Evolutionary conservation across 2,797 vertebrate genomes (phyloP).

Genomic region (Myotis findleyi): DNA sequence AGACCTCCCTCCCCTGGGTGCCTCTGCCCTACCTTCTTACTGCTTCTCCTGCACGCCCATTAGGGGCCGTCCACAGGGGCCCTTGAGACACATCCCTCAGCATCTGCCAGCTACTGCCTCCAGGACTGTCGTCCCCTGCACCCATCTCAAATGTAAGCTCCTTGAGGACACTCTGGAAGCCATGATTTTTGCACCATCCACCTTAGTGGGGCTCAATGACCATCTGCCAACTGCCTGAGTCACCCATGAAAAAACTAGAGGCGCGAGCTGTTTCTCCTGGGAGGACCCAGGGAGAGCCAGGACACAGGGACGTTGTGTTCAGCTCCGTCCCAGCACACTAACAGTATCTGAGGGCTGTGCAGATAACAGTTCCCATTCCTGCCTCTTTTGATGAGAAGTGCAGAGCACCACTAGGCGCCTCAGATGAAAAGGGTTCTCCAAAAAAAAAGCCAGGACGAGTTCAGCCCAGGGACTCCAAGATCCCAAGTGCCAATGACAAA

Average conservation of each 20-base stretch:
- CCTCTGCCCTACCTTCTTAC: accelerated
- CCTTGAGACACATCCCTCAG: not conserved
- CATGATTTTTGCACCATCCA: accelerated
- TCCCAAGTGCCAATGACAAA: accelerated
- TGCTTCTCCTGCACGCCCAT: accelerated
- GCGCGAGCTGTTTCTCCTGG: not conserved
- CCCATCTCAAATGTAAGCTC: not conserved
- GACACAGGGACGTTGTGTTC: accelerated
- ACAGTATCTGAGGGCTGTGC: accelerated
- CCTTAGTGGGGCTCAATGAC: not conserved
- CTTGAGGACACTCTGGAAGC: not conserved
- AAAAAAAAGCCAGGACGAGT: accelerated
- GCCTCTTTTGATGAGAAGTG: not conserved
- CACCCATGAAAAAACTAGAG: not conserved
- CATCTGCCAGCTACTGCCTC: not conserved
- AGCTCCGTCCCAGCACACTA: accelerated
- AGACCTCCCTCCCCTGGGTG: not conserved
- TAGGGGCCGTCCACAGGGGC: not conserved
- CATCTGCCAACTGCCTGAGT: accelerated
- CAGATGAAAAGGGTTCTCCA: not conserved
- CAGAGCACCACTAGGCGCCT: not conserved
- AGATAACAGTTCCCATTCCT: not conserved
- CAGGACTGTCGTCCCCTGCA: accelerated
- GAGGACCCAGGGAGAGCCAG: too few species aligned
- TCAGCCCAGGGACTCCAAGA: not conserved